Evolutionary conservation across 2,888 invertebrate genomes (phyloP).

Genomic region (Operophtera brumata): DNA sequence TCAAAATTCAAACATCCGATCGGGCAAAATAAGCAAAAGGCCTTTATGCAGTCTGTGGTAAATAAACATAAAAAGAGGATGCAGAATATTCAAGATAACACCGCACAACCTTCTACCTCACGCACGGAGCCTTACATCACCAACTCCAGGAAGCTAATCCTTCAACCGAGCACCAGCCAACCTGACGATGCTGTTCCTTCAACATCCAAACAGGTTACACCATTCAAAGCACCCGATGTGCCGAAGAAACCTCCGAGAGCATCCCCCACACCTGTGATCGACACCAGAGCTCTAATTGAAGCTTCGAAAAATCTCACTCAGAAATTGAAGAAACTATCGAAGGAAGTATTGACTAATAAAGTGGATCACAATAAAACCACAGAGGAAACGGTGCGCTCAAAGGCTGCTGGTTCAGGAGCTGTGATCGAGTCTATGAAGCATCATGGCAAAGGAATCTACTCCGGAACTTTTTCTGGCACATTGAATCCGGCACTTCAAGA

Average conservation of each 20-base stretch:
- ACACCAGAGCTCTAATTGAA: slow-evolving; percentile 90
- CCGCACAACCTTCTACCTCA: slow-evolving; percentile 70
- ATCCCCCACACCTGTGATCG: slow-evolving; percentile 71
- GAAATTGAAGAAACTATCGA: slow-evolving; percentile 93
- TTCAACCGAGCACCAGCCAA: slow-evolving; percentile 59
- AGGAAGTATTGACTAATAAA: slow-evolving; percentile 90
- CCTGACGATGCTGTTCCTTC: slow-evolving; percentile 63
- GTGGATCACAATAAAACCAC: slow-evolving; percentile 68
- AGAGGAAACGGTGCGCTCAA: slow-evolving; percentile 74
- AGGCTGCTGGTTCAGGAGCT: slow-evolving; percentile 82
- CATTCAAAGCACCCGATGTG: slow-evolving; percentile 63
- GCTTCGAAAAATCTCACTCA: slow-evolving; percentile 95
- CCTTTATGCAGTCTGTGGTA: slow-evolving; percentile 76
- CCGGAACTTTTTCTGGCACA: slow-evolving; percentile 97
- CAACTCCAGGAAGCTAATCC: slow-evolving; percentile 61
- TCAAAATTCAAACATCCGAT: slow-evolving; percentile 77
- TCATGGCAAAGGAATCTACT: slow-evolving; percentile 96
- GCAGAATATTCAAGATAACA: slow-evolving; percentile 60
- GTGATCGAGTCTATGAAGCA: slow-evolving; percentile 96
- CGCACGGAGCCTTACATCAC: slow-evolving; percentile 65
- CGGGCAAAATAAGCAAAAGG: slow-evolving; percentile 74
- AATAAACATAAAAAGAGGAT: slow-evolving; percentile 77
- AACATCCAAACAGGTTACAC: slow-evolving; percentile 59
- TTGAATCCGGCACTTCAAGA: slow-evolving; percentile 96
- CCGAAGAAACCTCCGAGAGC: slow-evolving; percentile 64